phyloP scores from a whole-genome alignment of 2,113 vertebrate species.

The Pholis gunnellus region DNA sequence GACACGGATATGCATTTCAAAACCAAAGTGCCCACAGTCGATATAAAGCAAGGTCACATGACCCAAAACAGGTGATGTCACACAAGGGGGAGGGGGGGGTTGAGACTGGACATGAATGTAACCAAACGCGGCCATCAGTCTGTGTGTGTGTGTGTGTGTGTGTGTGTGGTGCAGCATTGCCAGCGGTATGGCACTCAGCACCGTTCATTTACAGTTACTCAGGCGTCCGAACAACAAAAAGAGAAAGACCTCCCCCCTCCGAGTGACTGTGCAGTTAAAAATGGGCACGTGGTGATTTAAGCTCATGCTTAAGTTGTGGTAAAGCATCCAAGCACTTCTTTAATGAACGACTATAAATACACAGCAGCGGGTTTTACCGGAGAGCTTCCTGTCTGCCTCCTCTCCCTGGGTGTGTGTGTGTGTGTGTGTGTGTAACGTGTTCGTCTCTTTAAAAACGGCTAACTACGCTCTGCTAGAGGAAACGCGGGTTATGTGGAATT shows the following conservation, averaged over 20 bases:
- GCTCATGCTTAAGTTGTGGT: conserved; percentile 99
- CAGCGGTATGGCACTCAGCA: conserved; percentile 56
- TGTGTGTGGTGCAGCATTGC: conserved; percentile 54
- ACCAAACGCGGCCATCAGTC: conserved; percentile 74
- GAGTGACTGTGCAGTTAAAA: conserved; percentile 76
- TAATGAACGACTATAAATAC: conserved; percentile 99
- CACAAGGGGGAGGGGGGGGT: conserved; percentile 46
- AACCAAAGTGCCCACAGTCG: conserved; percentile 75
- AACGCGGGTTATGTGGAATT: conserved; percentile 93
- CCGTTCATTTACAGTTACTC: conserved; percentile 60
- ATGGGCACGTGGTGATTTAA: conserved; percentile 89
- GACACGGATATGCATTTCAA: conserved; percentile 73
- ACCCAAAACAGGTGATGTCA: conserved; percentile 78
- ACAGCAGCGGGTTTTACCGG: conserved; percentile 91
- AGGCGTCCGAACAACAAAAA: conserved; percentile 41
- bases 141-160: conserved; percentile 45
- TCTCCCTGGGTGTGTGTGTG: conserved; percentile 93
- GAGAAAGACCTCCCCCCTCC: conserved; percentile 58
- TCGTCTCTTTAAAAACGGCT: conserved; percentile 83
- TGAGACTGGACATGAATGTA: conserved; percentile 52
- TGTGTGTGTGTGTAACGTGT: conserved; percentile 82
- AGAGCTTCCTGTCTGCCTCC: conserved; percentile 87
- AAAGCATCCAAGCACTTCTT: conserved; percentile 99
- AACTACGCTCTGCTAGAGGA: conserved; percentile 90
- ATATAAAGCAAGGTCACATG: conserved; percentile 80